Conservation (phyloP, 2,797 vertebrate species). For the Buphagus erythrorhynchus region DNA sequence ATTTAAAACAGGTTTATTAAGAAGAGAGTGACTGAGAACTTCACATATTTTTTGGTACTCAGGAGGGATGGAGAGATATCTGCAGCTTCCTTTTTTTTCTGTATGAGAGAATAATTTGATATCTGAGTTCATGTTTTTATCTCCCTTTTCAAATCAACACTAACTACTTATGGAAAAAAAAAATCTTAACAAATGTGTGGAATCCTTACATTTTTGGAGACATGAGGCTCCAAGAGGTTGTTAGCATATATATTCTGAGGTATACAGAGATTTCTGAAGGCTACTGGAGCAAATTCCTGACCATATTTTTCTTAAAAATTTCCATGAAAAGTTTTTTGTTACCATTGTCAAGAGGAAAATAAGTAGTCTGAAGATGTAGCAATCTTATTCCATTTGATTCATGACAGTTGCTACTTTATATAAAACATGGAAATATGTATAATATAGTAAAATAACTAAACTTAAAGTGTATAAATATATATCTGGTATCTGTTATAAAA, state of each 20-base stretch:
- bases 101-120: not conserved
- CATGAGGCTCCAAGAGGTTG: not conserved
- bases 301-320: not conserved
- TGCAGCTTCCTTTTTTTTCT: not conserved
- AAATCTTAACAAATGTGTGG: not conserved
- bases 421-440: not conserved
- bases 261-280: not conserved
- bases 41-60: not conserved
- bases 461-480: not conserved
- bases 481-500: not conserved
- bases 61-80: not conserved
- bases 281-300: not conserved
- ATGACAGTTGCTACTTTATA: not conserved
- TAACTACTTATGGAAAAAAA: not conserved
- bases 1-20: not conserved
- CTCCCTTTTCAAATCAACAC: not conserved
- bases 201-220: not conserved
- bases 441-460: not conserved
- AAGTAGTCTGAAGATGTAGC: not conserved
- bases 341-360: not conserved
- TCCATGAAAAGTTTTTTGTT: not conserved
- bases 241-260: not conserved
- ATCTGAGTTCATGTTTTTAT: not conserved
- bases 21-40: not conserved
- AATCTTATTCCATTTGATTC: not conserved